These are phyloP conservation scores for Carcharodon carcharias DNA, from an alignment of 2,797 vertebrate genomes.

Conservation along the genomic window DNA sequence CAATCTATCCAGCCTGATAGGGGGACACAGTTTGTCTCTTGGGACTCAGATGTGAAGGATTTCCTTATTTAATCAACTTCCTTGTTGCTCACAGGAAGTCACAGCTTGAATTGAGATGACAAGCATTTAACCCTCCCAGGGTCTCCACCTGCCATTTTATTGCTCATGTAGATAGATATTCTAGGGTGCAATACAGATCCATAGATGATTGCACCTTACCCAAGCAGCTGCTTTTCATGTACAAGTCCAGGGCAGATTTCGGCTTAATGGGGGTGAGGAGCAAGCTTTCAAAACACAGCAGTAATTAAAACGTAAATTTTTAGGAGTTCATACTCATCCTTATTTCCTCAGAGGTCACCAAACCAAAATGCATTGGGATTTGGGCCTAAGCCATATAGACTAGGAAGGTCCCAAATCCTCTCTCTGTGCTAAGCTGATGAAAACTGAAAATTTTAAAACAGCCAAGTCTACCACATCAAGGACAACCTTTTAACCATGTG, in stretches of 20 bases:
- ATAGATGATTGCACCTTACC: not conserved
- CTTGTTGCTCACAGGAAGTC: not conserved
- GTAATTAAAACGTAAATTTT: not conserved
- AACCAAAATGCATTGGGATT: too few relatives aligned
- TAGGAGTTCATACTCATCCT: not conserved
- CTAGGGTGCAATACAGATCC: too few relatives aligned
- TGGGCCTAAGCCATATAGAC: too few relatives aligned
- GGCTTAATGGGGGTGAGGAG: too few relatives aligned
- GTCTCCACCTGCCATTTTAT: not conserved
- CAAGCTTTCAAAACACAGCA: not conserved
- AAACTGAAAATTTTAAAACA: too few relatives aligned
- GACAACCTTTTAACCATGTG: too few relatives aligned
- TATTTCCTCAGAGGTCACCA: too few relatives aligned
- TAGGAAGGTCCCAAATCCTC: too few relatives aligned
- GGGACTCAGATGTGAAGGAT: not conserved
- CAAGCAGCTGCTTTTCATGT: not conserved
- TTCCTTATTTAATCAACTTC: not conserved
- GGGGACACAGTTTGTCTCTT: too few relatives aligned
- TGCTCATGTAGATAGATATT: not conserved
- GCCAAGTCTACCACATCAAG: too few relatives aligned
- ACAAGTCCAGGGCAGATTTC: not conserved
- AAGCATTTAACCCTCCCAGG: not conserved
- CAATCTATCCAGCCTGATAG: not conserved
- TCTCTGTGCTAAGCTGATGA: too few relatives aligned
- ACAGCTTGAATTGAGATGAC: not conserved